Conservation (phyloP, 2,888 invertebrate genomes). For the Leptopilina drosophilae region DNA sequence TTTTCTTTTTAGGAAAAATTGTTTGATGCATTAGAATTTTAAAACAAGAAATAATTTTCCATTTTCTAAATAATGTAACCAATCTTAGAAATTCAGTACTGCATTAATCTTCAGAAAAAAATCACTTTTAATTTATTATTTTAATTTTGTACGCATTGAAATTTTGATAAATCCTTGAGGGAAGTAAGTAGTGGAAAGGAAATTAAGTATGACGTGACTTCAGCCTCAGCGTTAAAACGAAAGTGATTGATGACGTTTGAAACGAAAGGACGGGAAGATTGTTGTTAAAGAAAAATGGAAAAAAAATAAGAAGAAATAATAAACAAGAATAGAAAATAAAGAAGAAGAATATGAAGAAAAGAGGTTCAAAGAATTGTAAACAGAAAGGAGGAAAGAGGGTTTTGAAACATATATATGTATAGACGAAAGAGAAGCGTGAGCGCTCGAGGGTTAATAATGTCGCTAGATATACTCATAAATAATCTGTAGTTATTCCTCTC, state of each 20-base stretch:
- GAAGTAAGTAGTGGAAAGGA: background rate
- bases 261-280: background rate
- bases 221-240: background rate
- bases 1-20: too few relatives aligned
- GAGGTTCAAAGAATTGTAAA: too few relatives aligned
- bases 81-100: too few relatives aligned
- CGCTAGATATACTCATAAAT: background rate
- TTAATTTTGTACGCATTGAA: background rate
- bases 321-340: too few relatives aligned
- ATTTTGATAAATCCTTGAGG: background rate
- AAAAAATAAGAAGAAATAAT: background rate
- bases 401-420: background rate
- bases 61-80: too few relatives aligned
- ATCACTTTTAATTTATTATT: too few relatives aligned
- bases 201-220: conserved; percentile 18
- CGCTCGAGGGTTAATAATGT: conserved; percentile 8
- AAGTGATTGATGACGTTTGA: conserved; percentile 15
- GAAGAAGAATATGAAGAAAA: too few relatives aligned
- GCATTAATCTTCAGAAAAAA: too few relatives aligned
- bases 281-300: background rate
- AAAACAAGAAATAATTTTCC: too few relatives aligned
- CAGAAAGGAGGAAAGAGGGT: too few relatives aligned
- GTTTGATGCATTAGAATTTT: too few relatives aligned
- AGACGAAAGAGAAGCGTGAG: background rate
- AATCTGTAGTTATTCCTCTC: background rate